Evolutionary conservation across 1,140 invertebrate species (phyloP).

Genomic region (Eueides isabella): DNA sequence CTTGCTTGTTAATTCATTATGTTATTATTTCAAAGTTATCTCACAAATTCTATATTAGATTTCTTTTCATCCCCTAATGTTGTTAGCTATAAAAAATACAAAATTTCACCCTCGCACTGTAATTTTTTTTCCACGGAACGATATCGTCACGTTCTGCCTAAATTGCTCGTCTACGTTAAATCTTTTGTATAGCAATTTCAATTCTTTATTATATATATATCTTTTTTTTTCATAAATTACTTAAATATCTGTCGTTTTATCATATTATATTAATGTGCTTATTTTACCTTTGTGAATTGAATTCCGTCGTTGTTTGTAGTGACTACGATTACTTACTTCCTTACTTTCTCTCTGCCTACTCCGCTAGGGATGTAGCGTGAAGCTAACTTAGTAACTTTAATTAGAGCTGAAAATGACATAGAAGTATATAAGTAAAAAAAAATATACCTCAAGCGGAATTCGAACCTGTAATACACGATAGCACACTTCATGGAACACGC

Average conservation of each 20-base stretch:
- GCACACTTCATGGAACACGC: too few relatives aligned
- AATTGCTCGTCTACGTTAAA: slow-evolving; percentile 9
- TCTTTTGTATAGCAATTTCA: slow-evolving; percentile 13
- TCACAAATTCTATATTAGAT: background rate
- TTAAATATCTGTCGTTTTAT: background rate
- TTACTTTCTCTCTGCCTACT: too few relatives aligned
- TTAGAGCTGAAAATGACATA: too few relatives aligned
- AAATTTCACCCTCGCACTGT: slow-evolving; percentile 8
- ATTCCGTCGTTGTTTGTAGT: too few relatives aligned
- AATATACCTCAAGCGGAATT: background rate
- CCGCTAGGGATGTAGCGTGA: too few relatives aligned
- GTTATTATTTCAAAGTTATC: background rate
- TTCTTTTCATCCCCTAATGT: slow-evolving; percentile 11
- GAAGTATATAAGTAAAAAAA: background rate
- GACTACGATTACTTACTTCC: too few relatives aligned
- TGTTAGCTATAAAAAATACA: slow-evolving; percentile 10
- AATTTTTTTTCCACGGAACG: slow-evolving; percentile 7
- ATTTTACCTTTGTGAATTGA: too few relatives aligned
- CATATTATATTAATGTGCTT: background rate
- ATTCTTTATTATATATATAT: slow-evolving; percentile 7
- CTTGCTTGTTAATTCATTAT: too few relatives aligned
- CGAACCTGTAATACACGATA: background rate
- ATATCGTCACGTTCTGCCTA: slow-evolving; percentile 12
- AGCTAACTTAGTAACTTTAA: too few relatives aligned
- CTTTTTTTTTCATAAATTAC: slow-evolving; percentile 6